phyloP scores from a whole-genome alignment of 1,140 invertebrate species.

The Euwallacea similis region DNA sequence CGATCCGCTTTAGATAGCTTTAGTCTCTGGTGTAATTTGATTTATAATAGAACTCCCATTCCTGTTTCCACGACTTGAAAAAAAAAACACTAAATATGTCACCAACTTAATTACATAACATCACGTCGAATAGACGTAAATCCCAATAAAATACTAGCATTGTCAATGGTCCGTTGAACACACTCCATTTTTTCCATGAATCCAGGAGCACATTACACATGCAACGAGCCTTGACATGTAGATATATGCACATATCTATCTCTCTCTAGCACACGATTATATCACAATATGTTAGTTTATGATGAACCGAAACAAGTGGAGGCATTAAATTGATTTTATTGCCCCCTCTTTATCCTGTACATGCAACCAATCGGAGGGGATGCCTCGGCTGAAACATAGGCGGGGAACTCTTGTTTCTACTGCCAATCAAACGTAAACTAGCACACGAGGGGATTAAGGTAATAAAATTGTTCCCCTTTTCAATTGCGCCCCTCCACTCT shows the following conservation, averaged over 20 bases:
- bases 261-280: conserved; percentile 26
- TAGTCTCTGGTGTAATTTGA: too few species aligned
- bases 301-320: conserved; percentile 43
- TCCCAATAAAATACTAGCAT: too few species aligned
- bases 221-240: conserved; percentile 7
- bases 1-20: too few species aligned
- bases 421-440: conserved; percentile 43
- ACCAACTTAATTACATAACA: too few species aligned
- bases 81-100: too few species aligned
- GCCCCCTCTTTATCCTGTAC: conserved; percentile 39
- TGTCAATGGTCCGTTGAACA: too few species aligned
- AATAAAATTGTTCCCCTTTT: conserved; percentile 34
- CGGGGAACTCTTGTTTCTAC: conserved; percentile 41
- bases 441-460: conserved; percentile 32
- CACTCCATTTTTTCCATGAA: too few species aligned
- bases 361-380: conserved; percentile 43
- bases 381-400: conserved; percentile 37
- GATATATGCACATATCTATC: neutral
- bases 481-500: conserved; percentile 20
- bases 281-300: conserved; percentile 39
- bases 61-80: too few species aligned
- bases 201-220: conserved; percentile 1
- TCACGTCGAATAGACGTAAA: too few species aligned
- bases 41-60: too few species aligned
- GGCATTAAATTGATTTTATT: conserved; percentile 51